Conservation (phyloP, 2,888 invertebrate species). For the Criorhina ranunculi region DNA sequence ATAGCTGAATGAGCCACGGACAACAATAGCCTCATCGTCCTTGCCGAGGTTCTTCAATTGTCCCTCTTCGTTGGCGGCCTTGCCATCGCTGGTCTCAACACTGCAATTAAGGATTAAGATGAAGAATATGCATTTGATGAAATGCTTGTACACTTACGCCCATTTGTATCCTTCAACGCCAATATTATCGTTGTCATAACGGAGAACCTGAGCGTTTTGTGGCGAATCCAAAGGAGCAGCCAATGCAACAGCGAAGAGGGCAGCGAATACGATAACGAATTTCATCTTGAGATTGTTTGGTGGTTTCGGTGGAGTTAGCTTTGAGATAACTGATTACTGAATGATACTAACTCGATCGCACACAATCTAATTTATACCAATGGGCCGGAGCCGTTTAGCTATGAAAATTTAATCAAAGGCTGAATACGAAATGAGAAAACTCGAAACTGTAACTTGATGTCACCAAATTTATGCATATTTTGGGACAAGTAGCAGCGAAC, state of each 20-base stretch:
- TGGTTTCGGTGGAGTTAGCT: slow-evolving; percentile 31
- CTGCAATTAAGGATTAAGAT: slow-evolving; percentile 68
- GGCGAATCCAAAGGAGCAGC: slow-evolving; percentile 71
- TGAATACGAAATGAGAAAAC: slow-evolving; percentile 22
- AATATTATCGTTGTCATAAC: slow-evolving; percentile 85
- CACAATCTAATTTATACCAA: slow-evolving; percentile 42
- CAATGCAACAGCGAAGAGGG: slow-evolving; percentile 80
- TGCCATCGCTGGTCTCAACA: slow-evolving; percentile 85
- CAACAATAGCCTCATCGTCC: slow-evolving; percentile 85
- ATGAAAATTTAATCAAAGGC: neutral
- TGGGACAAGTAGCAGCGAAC: neutral
- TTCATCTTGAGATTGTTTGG: slow-evolving; percentile 80
- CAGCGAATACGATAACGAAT: slow-evolving; percentile 82
- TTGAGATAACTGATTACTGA: slow-evolving; percentile 40
- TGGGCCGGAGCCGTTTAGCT: neutral
- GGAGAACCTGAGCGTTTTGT: slow-evolving; percentile 86
- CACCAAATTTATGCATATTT: slow-evolving; percentile 23
- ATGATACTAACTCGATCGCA: slow-evolving; percentile 15
- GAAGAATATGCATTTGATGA: neutral
- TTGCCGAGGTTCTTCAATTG: slow-evolving; percentile 85
- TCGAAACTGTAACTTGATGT: slow-evolving; percentile 34
- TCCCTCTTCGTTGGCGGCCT: slow-evolving; percentile 85
- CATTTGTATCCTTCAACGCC: slow-evolving; percentile 87
- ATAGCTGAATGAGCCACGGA: slow-evolving; percentile 86
- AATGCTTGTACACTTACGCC: slow-evolving; percentile 86